These are phyloP conservation scores for Puntigrus tetrazona DNA, from an alignment of 2,113 vertebrate species.

Conservation along the genomic window DNA sequence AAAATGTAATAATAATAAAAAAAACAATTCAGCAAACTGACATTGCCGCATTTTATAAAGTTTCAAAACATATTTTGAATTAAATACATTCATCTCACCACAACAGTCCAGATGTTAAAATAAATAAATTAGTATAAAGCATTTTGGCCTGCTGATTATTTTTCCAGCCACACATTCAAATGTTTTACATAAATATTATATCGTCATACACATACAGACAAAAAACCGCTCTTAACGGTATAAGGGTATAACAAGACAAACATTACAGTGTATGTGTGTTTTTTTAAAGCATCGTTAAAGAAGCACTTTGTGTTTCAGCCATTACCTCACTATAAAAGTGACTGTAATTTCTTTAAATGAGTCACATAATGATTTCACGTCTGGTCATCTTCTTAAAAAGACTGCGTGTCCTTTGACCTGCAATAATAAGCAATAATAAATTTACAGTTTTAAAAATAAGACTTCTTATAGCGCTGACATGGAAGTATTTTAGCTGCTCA, in stretches of 20 bases:
- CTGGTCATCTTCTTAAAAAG: conserved; percentile 57
- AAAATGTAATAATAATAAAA: no score
- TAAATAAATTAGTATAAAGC: conserved; percentile 1
- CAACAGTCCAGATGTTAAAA: not conserved
- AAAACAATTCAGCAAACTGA: no score
- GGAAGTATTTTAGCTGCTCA: not conserved
- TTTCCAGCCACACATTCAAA: not conserved
- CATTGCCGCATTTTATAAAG: no score
- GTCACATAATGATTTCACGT: conserved; percentile 1
- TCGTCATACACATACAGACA: not conserved
- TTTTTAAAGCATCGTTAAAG: not conserved
- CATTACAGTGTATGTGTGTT: not conserved
- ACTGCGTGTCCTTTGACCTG: conserved; percentile 39
- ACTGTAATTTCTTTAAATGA: conserved; percentile 18
- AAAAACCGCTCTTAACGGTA: not conserved
- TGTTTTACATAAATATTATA: not conserved
- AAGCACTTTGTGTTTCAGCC: not conserved
- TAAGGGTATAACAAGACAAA: no score
- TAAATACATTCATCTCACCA: not conserved
- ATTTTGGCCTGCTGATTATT: not conserved
- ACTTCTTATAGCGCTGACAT: not conserved
- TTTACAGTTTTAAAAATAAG: no score
- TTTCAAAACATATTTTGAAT: not conserved
- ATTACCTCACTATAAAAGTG: not conserved
- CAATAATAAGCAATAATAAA: conserved; percentile 15